phyloP scores from a whole-genome alignment of 2,113 vertebrate species.

The Percopsis transmontana region DNA sequence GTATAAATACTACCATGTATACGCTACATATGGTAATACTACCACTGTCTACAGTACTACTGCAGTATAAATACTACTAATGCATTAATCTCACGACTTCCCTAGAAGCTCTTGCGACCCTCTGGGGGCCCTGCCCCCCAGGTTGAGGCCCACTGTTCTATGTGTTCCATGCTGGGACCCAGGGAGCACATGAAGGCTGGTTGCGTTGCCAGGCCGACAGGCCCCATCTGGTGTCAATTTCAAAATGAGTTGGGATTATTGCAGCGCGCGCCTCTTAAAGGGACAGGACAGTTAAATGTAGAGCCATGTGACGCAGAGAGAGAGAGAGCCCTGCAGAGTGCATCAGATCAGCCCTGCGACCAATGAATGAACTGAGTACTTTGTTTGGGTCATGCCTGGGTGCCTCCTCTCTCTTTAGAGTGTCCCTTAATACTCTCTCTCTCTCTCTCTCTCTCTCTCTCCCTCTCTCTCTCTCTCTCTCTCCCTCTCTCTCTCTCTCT shows the following conservation, averaged over 20 bases:
- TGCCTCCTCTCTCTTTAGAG: neutral
- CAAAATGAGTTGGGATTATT: slow-evolving; percentile 66
- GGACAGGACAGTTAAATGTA: slow-evolving; percentile 69
- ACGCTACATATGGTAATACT: too few relatives aligned
- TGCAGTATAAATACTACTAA: too few relatives aligned
- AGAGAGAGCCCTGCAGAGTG: slow-evolving; percentile 66
- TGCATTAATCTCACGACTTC: too few relatives aligned
- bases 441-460: neutral
- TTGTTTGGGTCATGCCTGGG: slow-evolving; percentile 33
- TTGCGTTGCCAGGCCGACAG: slow-evolving; percentile 29
- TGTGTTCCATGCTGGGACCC: neutral
- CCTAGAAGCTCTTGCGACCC: too few relatives aligned
- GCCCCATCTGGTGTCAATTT: slow-evolving; percentile 71
- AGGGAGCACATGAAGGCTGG: too few relatives aligned
- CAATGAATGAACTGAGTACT: slow-evolving; percentile 66
- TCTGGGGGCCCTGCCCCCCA: too few relatives aligned
- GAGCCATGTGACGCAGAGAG: slow-evolving; percentile 63
- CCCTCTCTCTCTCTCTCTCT: neutral
- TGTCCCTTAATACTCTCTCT: neutral
- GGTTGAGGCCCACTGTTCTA: too few relatives aligned
- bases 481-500: neutral
- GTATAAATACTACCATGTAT: too few relatives aligned
- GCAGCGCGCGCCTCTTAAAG: slow-evolving; percentile 54
- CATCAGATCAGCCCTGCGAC: slow-evolving; percentile 72
- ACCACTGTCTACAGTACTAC: too few relatives aligned